Evolutionary conservation across 2,888 invertebrate species (phyloP).

Genomic region (Rotaria sp.): DNA sequence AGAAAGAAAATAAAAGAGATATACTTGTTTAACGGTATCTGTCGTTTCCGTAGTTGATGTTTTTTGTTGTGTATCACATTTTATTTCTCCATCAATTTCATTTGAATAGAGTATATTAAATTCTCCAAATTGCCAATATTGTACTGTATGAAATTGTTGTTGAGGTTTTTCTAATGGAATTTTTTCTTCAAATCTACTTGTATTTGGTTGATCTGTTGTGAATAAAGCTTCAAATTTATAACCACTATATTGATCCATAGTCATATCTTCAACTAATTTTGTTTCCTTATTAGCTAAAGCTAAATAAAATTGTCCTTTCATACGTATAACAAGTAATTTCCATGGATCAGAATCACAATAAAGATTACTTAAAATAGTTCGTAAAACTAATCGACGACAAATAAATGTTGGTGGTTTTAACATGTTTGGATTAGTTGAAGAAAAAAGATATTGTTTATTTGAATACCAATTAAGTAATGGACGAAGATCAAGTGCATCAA

Average conservation of each 20-base stretch:
- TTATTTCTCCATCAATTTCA: conserved; percentile 17
- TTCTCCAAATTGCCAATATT: conserved; percentile 24
- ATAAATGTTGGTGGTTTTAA: background rate
- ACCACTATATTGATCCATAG: conserved; percentile 1
- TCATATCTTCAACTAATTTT: background rate
- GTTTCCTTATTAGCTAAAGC: background rate
- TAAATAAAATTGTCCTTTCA: background rate
- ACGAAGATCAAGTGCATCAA: background rate
- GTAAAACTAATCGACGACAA: conserved; percentile 20
- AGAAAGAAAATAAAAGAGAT: background rate
- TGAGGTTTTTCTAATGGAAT: background rate
- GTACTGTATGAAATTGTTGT: conserved; percentile 7
- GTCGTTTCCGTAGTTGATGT: background rate
- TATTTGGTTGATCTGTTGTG: background rate
- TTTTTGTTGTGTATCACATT: background rate
- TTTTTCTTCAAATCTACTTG: background rate
- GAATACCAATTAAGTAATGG: background rate
- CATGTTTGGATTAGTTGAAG: background rate
- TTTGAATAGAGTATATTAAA: conserved; percentile 13
- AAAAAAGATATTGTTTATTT: background rate
- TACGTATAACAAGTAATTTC: background rate
- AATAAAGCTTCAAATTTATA: conserved; percentile 22
- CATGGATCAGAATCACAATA: conserved; percentile 21
- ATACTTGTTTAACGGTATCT: background rate
- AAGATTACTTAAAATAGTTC: background rate